Evolutionary conservation across 2,797 vertebrate genomes (phyloP).

Genomic region (Myripristis jacobus): DNA sequence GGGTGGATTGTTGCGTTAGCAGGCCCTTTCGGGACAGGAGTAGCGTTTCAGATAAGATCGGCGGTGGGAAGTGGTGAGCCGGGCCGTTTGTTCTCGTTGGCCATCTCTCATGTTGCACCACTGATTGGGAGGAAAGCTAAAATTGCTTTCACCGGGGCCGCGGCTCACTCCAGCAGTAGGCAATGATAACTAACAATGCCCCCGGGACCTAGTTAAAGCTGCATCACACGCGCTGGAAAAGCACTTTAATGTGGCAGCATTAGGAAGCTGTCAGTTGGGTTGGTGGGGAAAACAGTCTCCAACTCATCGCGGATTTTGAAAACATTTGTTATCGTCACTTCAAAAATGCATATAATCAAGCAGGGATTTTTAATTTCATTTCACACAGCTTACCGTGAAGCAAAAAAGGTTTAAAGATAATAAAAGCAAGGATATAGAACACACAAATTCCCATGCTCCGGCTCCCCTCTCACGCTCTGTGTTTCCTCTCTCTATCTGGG

Average conservation of each 20-base stretch:
- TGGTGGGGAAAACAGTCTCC: constrained; percentile 85
- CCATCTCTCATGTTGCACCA: constrained; percentile 85
- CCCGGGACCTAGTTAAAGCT: constrained; percentile 95
- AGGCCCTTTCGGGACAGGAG: constrained; percentile 77
- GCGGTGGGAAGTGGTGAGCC: constrained; percentile 75
- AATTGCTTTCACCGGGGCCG: constrained; percentile 85
- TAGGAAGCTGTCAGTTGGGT: constrained; percentile 90
- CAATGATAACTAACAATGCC: constrained; percentile 97
- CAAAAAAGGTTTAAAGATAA: constrained; percentile 65
- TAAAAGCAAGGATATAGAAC: constrained; percentile 58
- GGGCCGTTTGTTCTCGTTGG: constrained; percentile 85
- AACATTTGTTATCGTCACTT: constrained; percentile 86
- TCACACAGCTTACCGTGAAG: constrained; percentile 71
- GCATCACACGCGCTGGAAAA: constrained; percentile 87
- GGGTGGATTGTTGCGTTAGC: constrained; percentile 70
- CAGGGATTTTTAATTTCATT: constrained; percentile 82
- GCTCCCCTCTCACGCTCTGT: constrained; percentile 45
- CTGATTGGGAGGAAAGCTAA: constrained; percentile 89
- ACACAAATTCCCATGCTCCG: constrained; percentile 36
- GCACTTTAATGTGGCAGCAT: constrained; percentile 93
- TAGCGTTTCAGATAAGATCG: constrained; percentile 85
- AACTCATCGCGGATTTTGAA: constrained; percentile 81
- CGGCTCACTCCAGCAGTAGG: constrained; percentile 87
- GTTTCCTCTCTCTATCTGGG: constrained; percentile 51
- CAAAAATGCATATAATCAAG: constrained; percentile 81